Conservation (phyloP, 2,888 invertebrate species). For the Epinotia brunnichana region DNA sequence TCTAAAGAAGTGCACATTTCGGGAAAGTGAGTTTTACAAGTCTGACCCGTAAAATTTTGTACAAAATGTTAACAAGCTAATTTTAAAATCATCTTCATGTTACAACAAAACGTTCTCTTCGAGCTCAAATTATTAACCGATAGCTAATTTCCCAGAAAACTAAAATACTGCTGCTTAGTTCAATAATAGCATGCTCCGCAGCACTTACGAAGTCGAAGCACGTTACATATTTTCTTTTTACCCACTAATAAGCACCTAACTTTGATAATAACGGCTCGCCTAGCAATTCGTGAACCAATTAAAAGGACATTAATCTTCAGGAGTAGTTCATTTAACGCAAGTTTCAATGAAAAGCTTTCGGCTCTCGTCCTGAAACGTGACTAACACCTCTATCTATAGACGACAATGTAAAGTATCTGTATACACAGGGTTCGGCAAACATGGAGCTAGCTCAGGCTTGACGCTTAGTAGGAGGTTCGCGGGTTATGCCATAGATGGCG, state of each 20-base stretch:
- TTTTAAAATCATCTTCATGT: too few species aligned
- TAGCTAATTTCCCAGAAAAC: background rate
- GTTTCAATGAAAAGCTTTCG: slow-evolving; percentile 27
- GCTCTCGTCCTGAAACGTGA: slow-evolving; percentile 29
- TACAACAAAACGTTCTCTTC: background rate
- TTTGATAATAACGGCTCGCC: slow-evolving; percentile 18
- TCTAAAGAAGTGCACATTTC: too few species aligned
- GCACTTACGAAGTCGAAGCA: slow-evolving; percentile 22
- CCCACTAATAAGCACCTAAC: slow-evolving; percentile 16
- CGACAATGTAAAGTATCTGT: slow-evolving; percentile 36
- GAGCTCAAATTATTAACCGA: background rate
- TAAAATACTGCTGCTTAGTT: background rate
- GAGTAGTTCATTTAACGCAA: slow-evolving; percentile 31
- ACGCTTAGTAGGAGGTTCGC: slow-evolving; percentile 27
- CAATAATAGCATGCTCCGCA: slow-evolving; percentile 29
- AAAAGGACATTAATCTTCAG: slow-evolving; percentile 37
- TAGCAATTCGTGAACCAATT: slow-evolving; percentile 27
- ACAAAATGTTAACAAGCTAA: too few species aligned
- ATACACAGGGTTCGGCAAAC: slow-evolving; percentile 36
- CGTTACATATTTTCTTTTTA: slow-evolving; percentile 12
- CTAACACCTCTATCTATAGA: slow-evolving; percentile 43
- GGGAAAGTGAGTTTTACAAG: too few species aligned
- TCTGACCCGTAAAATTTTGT: too few species aligned
- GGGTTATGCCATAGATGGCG: slow-evolving; percentile 32
- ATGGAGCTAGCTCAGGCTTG: slow-evolving; percentile 20